Evolutionary conservation across 2,113 vertebrate genomes (phyloP).

Genomic region (Illadopsis cleaveri): DNA sequence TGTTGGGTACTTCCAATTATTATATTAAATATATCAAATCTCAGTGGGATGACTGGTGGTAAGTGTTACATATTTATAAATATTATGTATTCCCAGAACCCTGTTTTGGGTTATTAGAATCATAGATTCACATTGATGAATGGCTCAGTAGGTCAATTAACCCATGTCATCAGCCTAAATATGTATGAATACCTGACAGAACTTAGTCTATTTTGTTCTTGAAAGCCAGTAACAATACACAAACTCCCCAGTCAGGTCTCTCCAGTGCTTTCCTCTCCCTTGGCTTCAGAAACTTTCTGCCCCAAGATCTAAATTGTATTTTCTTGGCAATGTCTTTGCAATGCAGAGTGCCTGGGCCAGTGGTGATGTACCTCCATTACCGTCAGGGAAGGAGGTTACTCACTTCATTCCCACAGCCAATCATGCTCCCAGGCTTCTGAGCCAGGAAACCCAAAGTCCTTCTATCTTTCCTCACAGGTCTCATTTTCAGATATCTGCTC

Average conservation of each 20-base stretch:
- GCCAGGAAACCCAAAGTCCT: neutral
- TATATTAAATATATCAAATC: constrained; percentile 9
- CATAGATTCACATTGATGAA: neutral
- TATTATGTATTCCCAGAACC: neutral
- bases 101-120: neutral
- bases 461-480: neutral
- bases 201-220: neutral
- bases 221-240: neutral
- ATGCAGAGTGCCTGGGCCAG: neutral
- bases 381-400: neutral
- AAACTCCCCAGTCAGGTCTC: neutral
- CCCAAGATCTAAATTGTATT: neutral
- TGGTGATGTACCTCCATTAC: neutral
- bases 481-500: neutral
- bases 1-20: neutral
- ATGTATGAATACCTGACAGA: neutral
- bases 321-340: neutral
- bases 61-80: constrained; percentile 34
- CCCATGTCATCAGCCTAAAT: neutral
- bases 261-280: neutral
- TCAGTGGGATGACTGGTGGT: neutral
- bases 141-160: neutral
- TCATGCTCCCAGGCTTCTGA: neutral
- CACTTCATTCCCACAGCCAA: neutral
- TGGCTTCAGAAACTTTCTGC: neutral